Conservation (phyloP, 2,797 vertebrate species). For the Muraenolepis orangiensis region DNA sequence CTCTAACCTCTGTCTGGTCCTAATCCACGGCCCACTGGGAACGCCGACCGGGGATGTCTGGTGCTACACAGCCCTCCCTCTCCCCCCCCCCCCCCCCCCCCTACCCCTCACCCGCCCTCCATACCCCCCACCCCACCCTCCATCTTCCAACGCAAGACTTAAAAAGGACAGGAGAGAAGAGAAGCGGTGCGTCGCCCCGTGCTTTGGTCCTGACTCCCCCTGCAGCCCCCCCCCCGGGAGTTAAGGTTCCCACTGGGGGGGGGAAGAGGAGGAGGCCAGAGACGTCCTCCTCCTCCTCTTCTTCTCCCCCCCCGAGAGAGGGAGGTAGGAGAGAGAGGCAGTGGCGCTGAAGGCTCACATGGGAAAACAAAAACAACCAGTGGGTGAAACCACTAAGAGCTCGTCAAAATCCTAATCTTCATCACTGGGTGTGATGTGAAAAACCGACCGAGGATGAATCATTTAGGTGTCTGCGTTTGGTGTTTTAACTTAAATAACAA, state of each 20-base stretch:
- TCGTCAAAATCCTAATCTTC: conserved; percentile 56
- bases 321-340: conserved; percentile 51
- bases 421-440: conserved; percentile 62
- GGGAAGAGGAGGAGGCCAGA: conserved; percentile 39
- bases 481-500: conserved; percentile 53
- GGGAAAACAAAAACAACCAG: conserved; percentile 49
- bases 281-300: not conserved
- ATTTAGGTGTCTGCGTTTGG: conserved; percentile 30
- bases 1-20: conserved; percentile 66
- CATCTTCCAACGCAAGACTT: conserved; percentile 56
- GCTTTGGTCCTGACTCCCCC: conserved; percentile 63
- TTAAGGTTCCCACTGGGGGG: conserved; percentile 62
- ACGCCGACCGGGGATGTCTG: conserved; percentile 63
- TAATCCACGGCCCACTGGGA: conserved; percentile 70
- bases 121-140: conserved; percentile 55
- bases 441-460: conserved; percentile 30
- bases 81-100: conserved; percentile 53
- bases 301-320: conserved; percentile 45
- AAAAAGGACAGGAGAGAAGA: conserved; percentile 69
- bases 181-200: conserved; percentile 52
- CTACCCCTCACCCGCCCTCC: conserved; percentile 40
- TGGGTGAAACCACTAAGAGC: conserved; percentile 49
- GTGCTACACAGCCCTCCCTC: conserved; percentile 56
- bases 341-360: conserved; percentile 46
- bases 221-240: conserved; percentile 61